phyloP scores from a whole-genome alignment of 2,888 invertebrate genomes.

The Nephrotoma guestfalica region DNA sequence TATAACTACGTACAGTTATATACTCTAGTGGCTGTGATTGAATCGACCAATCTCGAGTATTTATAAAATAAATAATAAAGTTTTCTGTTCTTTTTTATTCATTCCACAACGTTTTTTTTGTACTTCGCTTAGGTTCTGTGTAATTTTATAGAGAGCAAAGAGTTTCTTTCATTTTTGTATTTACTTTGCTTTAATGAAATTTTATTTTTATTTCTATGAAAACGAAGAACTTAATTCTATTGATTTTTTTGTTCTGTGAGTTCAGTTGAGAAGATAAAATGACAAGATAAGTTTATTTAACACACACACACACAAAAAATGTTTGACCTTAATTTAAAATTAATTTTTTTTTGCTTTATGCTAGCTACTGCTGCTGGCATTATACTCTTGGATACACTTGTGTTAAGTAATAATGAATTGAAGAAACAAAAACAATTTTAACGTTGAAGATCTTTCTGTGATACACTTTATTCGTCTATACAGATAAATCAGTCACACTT shows the following conservation, averaged over 20 bases:
- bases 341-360: background rate
- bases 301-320: background rate
- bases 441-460: background rate
- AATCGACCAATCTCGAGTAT: background rate
- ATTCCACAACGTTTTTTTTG: background rate
- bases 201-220: background rate
- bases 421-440: background rate
- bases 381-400: background rate
- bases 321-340: background rate
- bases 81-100: background rate
- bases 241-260: background rate
- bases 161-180: background rate
- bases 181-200: background rate
- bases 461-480: background rate
- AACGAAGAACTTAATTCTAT: background rate
- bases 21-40: background rate
- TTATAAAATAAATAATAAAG: background rate
- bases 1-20: too few species aligned
- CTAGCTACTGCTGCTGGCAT: background rate
- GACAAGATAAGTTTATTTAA: background rate
- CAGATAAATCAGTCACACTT: background rate
- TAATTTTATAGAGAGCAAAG: background rate
- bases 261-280: background rate
- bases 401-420: background rate
- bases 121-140: background rate